Conservation (phyloP, 2,888 invertebrate species). For the Teleiodes luculella region DNA sequence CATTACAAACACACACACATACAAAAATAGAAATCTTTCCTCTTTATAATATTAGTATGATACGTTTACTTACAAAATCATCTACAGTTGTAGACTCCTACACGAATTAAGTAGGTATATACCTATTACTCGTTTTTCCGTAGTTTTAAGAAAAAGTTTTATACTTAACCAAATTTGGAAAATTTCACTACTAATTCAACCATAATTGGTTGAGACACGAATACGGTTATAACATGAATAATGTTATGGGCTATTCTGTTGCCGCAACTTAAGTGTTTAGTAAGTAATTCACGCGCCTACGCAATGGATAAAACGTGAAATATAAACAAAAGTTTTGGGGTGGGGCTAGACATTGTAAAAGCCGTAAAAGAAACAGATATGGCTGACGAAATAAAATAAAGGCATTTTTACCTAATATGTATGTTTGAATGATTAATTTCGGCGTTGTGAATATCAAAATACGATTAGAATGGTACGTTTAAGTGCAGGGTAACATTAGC, state of each 20-base stretch:
- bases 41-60: too few species aligned
- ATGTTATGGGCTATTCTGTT: neutral
- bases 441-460: too few species aligned
- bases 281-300: constrained; percentile 6
- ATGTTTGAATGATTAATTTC: neutral
- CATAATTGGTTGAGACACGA: neutral
- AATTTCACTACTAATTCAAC: neutral
- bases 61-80: too few species aligned
- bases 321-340: constrained; percentile 16
- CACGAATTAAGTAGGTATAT: too few species aligned
- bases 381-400: constrained; percentile 20
- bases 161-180: neutral
- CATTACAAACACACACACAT: too few species aligned
- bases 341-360: constrained; percentile 7
- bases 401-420: constrained; percentile 23
- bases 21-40: too few species aligned
- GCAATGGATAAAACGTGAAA: constrained; percentile 16
- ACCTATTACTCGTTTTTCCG: too few species aligned
- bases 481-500: constrained; percentile 1
- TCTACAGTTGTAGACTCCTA: too few species aligned
- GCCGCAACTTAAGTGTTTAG: neutral
- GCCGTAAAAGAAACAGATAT: constrained; percentile 29
- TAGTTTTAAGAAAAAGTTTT: too few species aligned
- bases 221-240: neutral
- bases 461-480: too few species aligned